Evolutionary conservation across 2,888 invertebrate genomes (phyloP), one percentile per base, ranked within the genome.

Genomic region (Phaedon cochleariae): DNA sequence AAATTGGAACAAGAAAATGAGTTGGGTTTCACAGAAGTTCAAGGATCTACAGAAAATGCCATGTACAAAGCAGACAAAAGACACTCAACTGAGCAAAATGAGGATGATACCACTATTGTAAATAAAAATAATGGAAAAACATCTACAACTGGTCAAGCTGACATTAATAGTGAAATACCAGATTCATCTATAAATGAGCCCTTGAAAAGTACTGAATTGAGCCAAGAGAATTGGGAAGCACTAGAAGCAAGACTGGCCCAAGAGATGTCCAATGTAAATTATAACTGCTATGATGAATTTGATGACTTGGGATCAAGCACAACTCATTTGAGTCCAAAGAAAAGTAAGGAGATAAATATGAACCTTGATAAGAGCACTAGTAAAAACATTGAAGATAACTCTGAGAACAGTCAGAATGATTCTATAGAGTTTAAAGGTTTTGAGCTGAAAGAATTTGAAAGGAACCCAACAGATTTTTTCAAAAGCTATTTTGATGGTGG

Each of bases 191-290:
- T 55, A 9, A n/a, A 29, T 15, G 52, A 15, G 5, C 3, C 63
- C 6, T 52, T 77, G 26, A 70, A 74, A 53, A 74, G 71, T 21
- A 73, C 79, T 3, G 79, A 79, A 17, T 74, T 82, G 21, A 83
- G 82, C 65, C 78, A 80, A 68, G 83, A 79, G 59, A 80, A 73
- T 68, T 84, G 82, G 79, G 83, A 82, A 62, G 81, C 80, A 3
- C 69, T 84, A 17, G 84, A 84, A 71, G 82, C 82, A 1, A 64
- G 80, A 64, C 69, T 83, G 51, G 79, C 79, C 55, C 71, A 57
- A n/a, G 57, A 57, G 31, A 57, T 57, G 57, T 45, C 57, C n/a
- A 57, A 15, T 59, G 66, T 80, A 6, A 73, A 78, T 65, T 77
- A 22, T n/a, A 57, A 45, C 15, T 37, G 46, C 46, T 57, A 57